Evolutionary conservation across 2,797 vertebrate genomes (phyloP).

Genomic region (Poecile montanus): DNA sequence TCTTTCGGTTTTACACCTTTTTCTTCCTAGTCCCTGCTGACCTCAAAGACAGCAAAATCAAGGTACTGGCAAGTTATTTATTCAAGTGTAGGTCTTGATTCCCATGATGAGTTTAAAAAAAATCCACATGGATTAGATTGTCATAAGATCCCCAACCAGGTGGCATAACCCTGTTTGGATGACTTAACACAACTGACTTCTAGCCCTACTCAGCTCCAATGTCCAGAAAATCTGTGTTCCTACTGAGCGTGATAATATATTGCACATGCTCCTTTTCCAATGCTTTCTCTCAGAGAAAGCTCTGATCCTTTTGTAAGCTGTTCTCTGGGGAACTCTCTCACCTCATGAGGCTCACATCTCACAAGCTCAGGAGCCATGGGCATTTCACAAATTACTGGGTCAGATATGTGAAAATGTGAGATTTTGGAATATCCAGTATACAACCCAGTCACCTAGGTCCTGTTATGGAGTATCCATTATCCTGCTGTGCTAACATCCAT

Average conservation of each 20-base stretch:
- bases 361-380: neutral
- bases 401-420: neutral
- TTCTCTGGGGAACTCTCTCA: neutral
- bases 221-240: constrained; percentile 36
- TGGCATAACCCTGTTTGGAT: constrained; percentile 10
- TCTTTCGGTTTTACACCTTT: neutral
- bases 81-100: neutral
- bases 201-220: constrained; percentile 13
- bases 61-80: constrained; percentile 9
- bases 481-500: neutral
- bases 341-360: neutral
- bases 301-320: neutral
- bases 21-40: neutral
- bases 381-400: neutral
- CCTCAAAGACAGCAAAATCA: constrained; percentile 7
- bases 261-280: neutral
- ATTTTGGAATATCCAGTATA: neutral
- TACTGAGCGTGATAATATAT: neutral
- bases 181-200: constrained; percentile 13
- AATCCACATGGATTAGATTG: neutral
- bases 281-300: neutral
- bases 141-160: neutral
- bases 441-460: neutral
- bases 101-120: constrained; percentile 1
- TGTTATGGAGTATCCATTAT: neutral